Percentiles rank a stretch among this genome's conserved stretches.
phyloP scores from a whole-genome alignment of 1,140 invertebrate genomes.

The Nephila pilipes region DNA sequence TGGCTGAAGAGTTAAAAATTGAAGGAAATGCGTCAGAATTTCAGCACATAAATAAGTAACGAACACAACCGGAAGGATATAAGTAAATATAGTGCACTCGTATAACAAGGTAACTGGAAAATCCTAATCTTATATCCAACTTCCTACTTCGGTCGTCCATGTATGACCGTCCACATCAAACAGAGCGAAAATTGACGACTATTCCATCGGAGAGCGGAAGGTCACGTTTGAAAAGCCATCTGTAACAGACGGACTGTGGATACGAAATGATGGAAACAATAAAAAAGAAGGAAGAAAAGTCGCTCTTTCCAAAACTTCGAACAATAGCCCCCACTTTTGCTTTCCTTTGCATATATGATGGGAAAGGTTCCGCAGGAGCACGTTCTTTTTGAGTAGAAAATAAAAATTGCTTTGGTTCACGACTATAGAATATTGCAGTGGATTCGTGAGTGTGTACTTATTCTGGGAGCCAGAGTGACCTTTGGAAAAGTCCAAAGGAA shows the following conservation, averaged over 20 bases:
- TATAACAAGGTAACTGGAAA: not conserved
- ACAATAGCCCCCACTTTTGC: conserved; percentile 1
- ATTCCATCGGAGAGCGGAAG: not conserved
- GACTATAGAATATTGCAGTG: not conserved
- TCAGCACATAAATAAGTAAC: not conserved
- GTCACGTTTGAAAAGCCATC: conserved; percentile 13
- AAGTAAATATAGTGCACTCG: not conserved
- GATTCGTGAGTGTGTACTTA: not conserved
- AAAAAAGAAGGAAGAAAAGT: too few species aligned
- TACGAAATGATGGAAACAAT: not conserved
- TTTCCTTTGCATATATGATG: conserved; percentile 7
- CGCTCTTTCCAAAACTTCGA: not conserved
- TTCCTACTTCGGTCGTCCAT: not conserved
- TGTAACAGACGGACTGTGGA: conserved; percentile 6
- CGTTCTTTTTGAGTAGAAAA: not conserved
- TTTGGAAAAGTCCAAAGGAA: not conserved
- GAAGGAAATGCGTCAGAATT: too few species aligned
- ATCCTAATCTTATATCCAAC: not conserved
- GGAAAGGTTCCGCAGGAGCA: not conserved
- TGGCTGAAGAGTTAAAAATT: too few species aligned
- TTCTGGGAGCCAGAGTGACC: not conserved
- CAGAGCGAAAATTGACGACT: conserved; percentile 43
- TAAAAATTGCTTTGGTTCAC: not conserved
- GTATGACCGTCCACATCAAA: not conserved
- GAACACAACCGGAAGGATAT: not conserved